Evolutionary conservation across 2,888 invertebrate genomes (phyloP).

Genomic region (Melanophora roralis): DNA sequence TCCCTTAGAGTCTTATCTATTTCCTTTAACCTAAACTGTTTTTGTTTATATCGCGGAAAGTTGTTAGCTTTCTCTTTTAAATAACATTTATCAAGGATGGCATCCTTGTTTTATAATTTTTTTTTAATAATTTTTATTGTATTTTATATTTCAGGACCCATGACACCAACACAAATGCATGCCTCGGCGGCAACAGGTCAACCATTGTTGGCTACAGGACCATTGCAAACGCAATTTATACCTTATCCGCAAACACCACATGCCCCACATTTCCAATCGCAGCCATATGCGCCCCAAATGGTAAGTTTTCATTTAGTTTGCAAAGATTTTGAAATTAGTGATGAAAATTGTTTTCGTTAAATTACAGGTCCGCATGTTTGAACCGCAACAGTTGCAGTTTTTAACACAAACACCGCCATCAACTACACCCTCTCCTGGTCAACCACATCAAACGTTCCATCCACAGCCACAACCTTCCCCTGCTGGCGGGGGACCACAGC

Average conservation of each 20-base stretch:
- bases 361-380: slow-evolving; percentile 83
- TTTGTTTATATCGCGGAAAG: no score
- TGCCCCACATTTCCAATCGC: slow-evolving; percentile 78
- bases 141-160: slow-evolving; percentile 78
- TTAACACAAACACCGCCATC: slow-evolving; percentile 80
- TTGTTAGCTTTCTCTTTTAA: no score
- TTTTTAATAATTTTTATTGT: slow-evolving; percentile 3
- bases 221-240: slow-evolving; percentile 82
- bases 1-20: no score
- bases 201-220: slow-evolving; percentile 88
- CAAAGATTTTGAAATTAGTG: no score
- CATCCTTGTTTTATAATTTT: neutral
- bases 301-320: slow-evolving; percentile 72
- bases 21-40: no score
- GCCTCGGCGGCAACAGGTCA: slow-evolving; percentile 86
- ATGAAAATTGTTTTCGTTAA: no score
- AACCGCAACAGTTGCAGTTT: slow-evolving; percentile 80
- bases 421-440: slow-evolving; percentile 79
- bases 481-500: slow-evolving; percentile 79
- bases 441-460: slow-evolving; percentile 80
- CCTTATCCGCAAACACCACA: slow-evolving; percentile 81
- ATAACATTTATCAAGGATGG: no score
- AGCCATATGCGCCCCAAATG: slow-evolving; percentile 76
- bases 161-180: slow-evolving; percentile 85
- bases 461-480: slow-evolving; percentile 80